Evolutionary conservation across 64 coral and sea anemone species (phyloP), one percentile per base, ranked within the genome.

Genomic region (Acropora yongei): DNA sequence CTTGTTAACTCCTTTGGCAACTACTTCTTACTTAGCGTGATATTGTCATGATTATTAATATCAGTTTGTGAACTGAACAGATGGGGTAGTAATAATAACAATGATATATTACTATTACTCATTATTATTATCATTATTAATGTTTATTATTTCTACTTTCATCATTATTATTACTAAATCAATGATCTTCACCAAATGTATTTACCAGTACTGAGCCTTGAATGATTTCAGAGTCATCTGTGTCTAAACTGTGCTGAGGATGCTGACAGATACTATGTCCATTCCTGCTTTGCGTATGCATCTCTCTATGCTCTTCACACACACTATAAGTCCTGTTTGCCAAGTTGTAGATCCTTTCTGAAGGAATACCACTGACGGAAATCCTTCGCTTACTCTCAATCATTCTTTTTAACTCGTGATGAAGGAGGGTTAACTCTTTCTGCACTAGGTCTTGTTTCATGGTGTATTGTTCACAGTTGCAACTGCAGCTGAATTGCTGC

Each of bases 281-380:
- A 20, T 82, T 88, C 57, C 13, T 91, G 17, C 49, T 96, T 47
- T 86, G 61, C 13, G 55, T 43, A 18, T 96, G 95, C 74, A 96
- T 61, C 11, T 61, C 86, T 16, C 80, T 87, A 67, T 93, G 95
- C n/a, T 96, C 95, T 55, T 93, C 88, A 66, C 91, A 96, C 3
- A 93, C 76, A 12, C 18, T 50, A 60, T 90, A 93, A 2, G 91
- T 91, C 44, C 95, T 87, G 20, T 85, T 92, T 50, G 95, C 95
- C 8, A 96, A 74, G 45, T 89, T 78, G 78, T 91, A 96, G 14
- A 96, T 96, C 48, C 91, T 90, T 2, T 96, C 95, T 2, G 95
- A 82, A 6, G 95, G 95, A 43, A 96, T 96, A 7, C 95, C 95
- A 57, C 81, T 86, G 16, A 93, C 39, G 44, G 95, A 93, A n/a